These are phyloP conservation scores for Hyposoter didymator DNA, from an alignment of 2,888 invertebrate species.

Conservation along the genomic window DNA sequence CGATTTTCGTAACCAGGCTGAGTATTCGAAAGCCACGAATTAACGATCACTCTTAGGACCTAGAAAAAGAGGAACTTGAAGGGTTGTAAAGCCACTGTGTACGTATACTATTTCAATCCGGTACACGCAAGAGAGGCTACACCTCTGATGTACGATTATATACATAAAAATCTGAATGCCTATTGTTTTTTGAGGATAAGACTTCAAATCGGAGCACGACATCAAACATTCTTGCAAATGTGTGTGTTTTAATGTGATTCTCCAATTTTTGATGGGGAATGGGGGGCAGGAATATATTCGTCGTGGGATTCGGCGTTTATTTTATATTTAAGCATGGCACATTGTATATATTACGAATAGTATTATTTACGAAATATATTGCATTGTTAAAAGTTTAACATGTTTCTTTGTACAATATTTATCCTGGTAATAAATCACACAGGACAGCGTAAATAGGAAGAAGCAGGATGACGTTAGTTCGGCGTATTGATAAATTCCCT, in stretches of 20 bases:
- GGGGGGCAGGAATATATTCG: slow-evolving; percentile 30
- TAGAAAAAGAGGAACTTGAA: not conserved
- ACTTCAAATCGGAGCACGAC: slow-evolving; percentile 63
- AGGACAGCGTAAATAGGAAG: not conserved
- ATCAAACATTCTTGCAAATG: slow-evolving; percentile 64
- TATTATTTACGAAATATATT: slow-evolving; percentile 70
- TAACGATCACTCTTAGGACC: not conserved
- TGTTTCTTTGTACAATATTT: not conserved
- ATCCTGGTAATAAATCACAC: not conserved
- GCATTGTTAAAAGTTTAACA: slow-evolving; percentile 72
- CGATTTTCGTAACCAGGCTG: not conserved
- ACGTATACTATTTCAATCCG: slow-evolving; percentile 24
- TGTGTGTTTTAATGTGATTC: slow-evolving; percentile 64
- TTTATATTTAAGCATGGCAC: slow-evolving; percentile 68
- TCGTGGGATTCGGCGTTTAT: slow-evolving; percentile 49
- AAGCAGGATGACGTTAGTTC: not conserved
- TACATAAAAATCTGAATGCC: slow-evolving; percentile 10
- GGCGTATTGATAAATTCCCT: not conserved
- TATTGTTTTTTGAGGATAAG: slow-evolving; percentile 56
- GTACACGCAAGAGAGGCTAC: slow-evolving; percentile 30
- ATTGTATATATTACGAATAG: slow-evolving; percentile 69
- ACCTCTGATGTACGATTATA: slow-evolving; percentile 6
- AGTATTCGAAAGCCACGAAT: not conserved
- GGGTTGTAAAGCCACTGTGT: not conserved
- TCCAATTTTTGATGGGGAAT: slow-evolving; percentile 50